phyloP scores from a whole-genome alignment of 2,797 vertebrate genomes.

The Threskiornis aethiopicus region DNA sequence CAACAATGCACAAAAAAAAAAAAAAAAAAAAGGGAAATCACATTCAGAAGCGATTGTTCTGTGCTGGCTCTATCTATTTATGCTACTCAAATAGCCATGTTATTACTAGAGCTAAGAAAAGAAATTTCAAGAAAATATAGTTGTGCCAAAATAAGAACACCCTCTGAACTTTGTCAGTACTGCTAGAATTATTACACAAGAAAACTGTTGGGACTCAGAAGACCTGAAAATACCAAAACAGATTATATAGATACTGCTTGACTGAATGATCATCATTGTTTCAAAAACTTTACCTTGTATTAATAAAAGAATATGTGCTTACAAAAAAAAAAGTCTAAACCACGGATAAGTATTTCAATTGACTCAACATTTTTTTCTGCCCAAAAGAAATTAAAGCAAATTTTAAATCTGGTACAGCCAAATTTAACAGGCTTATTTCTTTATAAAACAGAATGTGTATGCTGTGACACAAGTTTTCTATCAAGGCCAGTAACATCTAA shows the following conservation, averaged over 20 bases:
- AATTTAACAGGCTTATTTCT: neutral
- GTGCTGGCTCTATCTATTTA: neutral
- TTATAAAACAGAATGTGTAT: neutral
- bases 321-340: neutral
- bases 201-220: neutral
- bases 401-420: neutral
- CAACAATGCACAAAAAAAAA: neutral
- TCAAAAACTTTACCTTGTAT: neutral
- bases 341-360: neutral
- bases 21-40: neutral
- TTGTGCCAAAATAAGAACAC: neutral
- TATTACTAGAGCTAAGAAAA: neutral
- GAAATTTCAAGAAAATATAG: neutral
- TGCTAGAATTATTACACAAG: neutral
- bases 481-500: neutral
- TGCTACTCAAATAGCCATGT: neutral
- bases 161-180: neutral
- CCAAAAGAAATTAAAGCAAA: neutral
- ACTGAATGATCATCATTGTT: neutral
- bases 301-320: neutral
- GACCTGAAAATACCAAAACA: neutral
- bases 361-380: neutral
- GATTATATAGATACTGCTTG: neutral
- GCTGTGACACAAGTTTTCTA: neutral
- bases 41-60: neutral